These are phyloP conservation scores for Chelidonichthys spinosus DNA, from an alignment of 2,797 vertebrate genomes.

Conservation along the genomic window DNA sequence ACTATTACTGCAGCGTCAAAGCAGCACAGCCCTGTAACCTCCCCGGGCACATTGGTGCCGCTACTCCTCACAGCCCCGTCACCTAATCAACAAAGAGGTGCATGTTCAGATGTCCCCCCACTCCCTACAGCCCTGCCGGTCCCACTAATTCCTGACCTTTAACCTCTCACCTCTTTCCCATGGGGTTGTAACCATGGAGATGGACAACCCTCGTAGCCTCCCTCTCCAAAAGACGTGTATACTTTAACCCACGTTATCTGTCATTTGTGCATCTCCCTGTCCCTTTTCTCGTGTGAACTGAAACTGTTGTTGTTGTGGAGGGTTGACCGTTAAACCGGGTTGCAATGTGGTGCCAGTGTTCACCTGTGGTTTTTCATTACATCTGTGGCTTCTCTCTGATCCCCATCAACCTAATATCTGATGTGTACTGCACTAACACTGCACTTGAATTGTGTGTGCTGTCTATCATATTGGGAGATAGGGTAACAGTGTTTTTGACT, in stretches of 20 bases:
- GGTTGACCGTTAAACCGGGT: conserved; percentile 92
- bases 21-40: conserved; percentile 41
- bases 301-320: conserved; percentile 78
- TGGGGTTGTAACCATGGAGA: conserved; percentile 96
- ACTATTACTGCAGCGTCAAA: conserved; percentile 45
- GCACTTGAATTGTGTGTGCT: conserved; percentile 59
- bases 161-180: conserved; percentile 86
- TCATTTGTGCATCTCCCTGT: conserved; percentile 54
- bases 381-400: conserved; percentile 68
- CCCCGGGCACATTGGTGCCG: conserved; percentile 58
- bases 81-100: conserved; percentile 64
- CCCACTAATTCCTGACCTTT: conserved; percentile 79
- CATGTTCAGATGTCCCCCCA: conserved; percentile 68
- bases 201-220: conserved; percentile 91
- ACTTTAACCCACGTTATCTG: conserved; percentile 63
- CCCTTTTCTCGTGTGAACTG: conserved; percentile 53
- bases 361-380: conserved; percentile 72
- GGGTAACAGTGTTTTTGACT: conserved; percentile 53
- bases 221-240: conserved; percentile 53
- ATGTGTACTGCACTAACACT: conserved; percentile 59
- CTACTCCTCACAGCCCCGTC: conserved; percentile 48
- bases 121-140: conserved; percentile 85
- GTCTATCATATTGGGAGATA: conserved; percentile 45
- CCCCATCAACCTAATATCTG: conserved; percentile 51
- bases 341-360: conserved; percentile 83